A percentile compares a stretch with the other conserved stretches of the same genome.
Conservation (phyloP, 53 echinoderm and acorn worm species). For the Paracentrotus lividus region DNA sequence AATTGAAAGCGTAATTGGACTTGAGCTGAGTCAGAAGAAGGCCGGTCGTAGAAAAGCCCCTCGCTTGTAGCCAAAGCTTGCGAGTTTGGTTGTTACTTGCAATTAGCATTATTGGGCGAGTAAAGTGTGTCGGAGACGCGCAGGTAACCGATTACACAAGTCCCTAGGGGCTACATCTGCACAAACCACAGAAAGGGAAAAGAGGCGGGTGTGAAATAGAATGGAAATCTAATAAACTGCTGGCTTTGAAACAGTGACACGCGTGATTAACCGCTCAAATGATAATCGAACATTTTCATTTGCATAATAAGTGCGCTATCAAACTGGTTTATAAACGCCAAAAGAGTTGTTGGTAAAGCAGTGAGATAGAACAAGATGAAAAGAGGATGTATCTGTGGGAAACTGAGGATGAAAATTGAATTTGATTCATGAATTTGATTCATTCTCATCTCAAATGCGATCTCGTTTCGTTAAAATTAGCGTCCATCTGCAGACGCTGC, state of each 20-base stretch:
- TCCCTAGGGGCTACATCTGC: constrained; percentile 66
- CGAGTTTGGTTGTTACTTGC: constrained; percentile 65
- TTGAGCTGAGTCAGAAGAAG: constrained; percentile 64
- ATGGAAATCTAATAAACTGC: constrained; percentile 71
- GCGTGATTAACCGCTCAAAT: constrained; percentile 69
- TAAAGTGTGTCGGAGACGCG: constrained; percentile 55
- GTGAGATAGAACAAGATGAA: not conserved
- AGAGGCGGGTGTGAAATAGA: constrained; percentile 54
- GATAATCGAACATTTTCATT: constrained; percentile 71
- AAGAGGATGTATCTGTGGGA: constrained; percentile 20
- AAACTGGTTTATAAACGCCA: constrained; percentile 41
- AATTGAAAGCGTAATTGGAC: constrained; percentile 70
- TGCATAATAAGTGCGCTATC: constrained; percentile 57
- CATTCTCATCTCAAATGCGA: constrained; percentile 51
- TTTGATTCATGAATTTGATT: constrained; percentile 61
- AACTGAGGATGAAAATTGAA: constrained; percentile 57
- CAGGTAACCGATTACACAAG: constrained; percentile 68
- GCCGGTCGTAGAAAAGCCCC: not conserved
- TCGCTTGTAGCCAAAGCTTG: not conserved
- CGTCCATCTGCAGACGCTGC: constrained; percentile 46
- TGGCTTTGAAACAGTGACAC: constrained; percentile 72
- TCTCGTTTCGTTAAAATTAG: constrained; percentile 58
- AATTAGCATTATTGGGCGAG: constrained; percentile 70
- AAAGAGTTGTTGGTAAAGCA: not conserved
- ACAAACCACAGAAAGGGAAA: constrained; percentile 63